Percentiles rank a stretch among this genome's conserved stretches.
phyloP scores from a whole-genome alignment of 2,113 vertebrate genomes.

The Boleophthalmus pectinirostris region DNA sequence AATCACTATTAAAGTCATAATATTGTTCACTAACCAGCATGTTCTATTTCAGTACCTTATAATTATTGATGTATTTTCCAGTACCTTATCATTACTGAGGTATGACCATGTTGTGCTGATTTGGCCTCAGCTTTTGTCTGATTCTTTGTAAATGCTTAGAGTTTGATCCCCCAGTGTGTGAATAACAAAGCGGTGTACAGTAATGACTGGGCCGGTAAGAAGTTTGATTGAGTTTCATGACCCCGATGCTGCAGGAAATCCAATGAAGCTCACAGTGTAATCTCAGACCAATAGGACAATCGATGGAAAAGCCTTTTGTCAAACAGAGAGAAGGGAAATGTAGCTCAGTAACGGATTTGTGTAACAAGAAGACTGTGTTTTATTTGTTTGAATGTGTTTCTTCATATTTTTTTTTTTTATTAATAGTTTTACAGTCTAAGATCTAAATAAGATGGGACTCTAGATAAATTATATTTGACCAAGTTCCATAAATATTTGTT shows the following conservation, averaged over 20 bases:
- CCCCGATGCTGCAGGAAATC: constrained; percentile 46
- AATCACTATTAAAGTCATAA: constrained; percentile 34
- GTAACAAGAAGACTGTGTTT: background rate
- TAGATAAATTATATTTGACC: background rate
- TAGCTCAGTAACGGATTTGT: constrained; percentile 1
- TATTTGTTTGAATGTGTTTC: background rate
- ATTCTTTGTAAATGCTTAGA: constrained; percentile 11
- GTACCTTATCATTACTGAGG: background rate
- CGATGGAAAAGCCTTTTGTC: constrained; percentile 46
- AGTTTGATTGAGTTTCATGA: constrained; percentile 47
- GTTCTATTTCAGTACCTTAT: background rate
- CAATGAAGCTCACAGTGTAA: constrained; percentile 36
- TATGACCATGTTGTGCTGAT: background rate
- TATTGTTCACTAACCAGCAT: background rate
- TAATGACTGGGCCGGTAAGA: constrained; percentile 40
- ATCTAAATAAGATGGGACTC: background rate
- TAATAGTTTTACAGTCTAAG: background rate
- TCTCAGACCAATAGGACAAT: constrained; percentile 54
- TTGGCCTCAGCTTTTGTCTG: background rate
- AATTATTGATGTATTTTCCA: background rate
- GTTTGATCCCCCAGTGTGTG: constrained; percentile 5
- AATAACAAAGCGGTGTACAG: constrained; percentile 21
- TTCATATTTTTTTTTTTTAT: background rate
- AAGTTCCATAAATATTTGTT: background rate
- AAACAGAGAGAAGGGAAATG: constrained; percentile 28